A percentile compares a stretch with the other conserved stretches of the same genome.
phyloP scores from a whole-genome alignment of 2,888 invertebrate species.

The Drosophila merina region DNA sequence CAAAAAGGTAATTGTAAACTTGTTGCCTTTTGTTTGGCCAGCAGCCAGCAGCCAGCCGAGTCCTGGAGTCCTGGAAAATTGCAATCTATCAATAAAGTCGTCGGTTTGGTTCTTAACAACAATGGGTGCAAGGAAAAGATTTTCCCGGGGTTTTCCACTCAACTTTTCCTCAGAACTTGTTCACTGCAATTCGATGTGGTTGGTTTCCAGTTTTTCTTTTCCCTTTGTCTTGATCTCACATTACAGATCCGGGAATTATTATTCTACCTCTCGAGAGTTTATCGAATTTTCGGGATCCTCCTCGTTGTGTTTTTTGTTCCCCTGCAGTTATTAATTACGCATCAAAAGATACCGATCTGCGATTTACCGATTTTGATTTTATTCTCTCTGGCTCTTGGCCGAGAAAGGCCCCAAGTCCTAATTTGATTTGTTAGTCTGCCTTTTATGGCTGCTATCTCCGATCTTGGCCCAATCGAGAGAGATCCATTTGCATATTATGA shows the following conservation, averaged over 20 bases:
- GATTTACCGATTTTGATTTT: constrained; percentile 49
- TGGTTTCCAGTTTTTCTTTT: constrained; percentile 46
- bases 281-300: constrained; percentile 21
- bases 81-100: constrained; percentile 79
- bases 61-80: constrained; percentile 65
- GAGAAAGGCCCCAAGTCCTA: constrained; percentile 4
- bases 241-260: constrained; percentile 57
- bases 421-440: constrained; percentile 58
- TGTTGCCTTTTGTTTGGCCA: constrained; percentile 54
- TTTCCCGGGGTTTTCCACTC: constrained; percentile 57
- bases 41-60: not conserved
- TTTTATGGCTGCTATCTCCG: constrained; percentile 61
- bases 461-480: constrained; percentile 43
- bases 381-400: no score
- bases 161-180: constrained; percentile 71
- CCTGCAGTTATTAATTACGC: constrained; percentile 69
- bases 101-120: constrained; percentile 33
- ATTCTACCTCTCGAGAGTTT: not conserved
- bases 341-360: constrained; percentile 78
- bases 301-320: constrained; percentile 5
- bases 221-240: constrained; percentile 47
- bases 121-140: constrained; percentile 39
- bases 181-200: constrained; percentile 43
- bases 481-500: constrained; percentile 67
- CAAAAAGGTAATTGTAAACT: constrained; percentile 67